Evolutionary conservation across 2,888 invertebrate species (phyloP), one percentile per base, ranked within the genome.

Genomic region (Boloria euphrosyne): DNA sequence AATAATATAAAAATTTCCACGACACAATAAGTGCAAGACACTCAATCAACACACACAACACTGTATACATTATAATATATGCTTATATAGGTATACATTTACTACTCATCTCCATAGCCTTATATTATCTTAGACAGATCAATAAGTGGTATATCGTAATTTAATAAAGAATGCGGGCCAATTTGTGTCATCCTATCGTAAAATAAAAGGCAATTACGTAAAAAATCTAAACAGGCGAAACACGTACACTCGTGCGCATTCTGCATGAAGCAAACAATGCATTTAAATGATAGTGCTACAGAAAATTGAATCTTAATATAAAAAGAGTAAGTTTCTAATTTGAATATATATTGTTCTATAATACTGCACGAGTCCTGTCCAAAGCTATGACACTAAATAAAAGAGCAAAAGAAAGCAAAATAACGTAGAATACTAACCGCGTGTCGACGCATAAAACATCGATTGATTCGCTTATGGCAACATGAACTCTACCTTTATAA

Each of bases 371-470:
- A 79, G 51, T 57, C 57, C 46, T 31, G 31, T 44, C 43, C 79
- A 81, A 79, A 81, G 81, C 73, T 77, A 69, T 75, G 77, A 75
- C 77, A 78, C 75, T 78, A 79, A 79, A 27, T 38, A 57, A 57
- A 57, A 57, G 57, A 79, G 80, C 78, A 82, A 83, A 38, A 80
- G 68, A 72, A 76, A 76, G 77, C 74, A 68, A 78, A 80, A 80
- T 81, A 74, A 71, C 44, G 4, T n/a, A 79, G 71, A 74, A 74
- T 79, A 81, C 80, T 78, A 78, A 73, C 73, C 70, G 78, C 79
- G 78, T 83, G 84, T 81, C 83, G 77, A 80, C 81, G 82, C 82
- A 79, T 79, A 80, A 80, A 78, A 77, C 75, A 73, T 74, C 69
- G 59, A 69, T 66, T 69, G 69, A 72, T 66, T 22, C 43, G 31